Conservation (phyloP, 64 coral and sea anemone species). For the Porites lutea region DNA sequence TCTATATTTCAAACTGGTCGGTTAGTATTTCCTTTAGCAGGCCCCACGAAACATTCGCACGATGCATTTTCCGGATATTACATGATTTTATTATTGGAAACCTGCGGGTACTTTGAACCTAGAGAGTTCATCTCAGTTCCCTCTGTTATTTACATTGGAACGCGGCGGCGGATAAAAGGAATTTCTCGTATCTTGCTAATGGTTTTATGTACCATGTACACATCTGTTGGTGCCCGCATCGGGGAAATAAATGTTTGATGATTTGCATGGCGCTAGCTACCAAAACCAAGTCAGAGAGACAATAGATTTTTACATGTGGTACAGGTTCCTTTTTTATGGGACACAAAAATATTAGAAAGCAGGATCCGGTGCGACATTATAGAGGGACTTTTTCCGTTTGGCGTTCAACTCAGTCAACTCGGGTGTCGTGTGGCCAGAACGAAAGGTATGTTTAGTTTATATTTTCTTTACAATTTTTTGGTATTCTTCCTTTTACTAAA, state of each 20-base stretch:
- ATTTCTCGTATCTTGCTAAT: neutral
- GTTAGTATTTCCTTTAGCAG: too few species aligned
- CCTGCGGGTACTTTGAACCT: too few species aligned
- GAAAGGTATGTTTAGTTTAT: neutral
- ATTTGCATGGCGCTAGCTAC: slow-evolving; percentile 17
- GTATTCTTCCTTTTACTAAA: too few species aligned
- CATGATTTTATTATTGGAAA: too few species aligned
- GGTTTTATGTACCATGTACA: neutral
- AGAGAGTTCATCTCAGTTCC: too few species aligned
- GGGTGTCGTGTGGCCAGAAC: neutral
- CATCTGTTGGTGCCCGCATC: neutral
- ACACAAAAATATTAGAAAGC: neutral
- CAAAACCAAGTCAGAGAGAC: neutral
- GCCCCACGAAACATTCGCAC: too few species aligned
- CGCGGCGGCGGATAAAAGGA: neutral
- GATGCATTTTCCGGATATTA: too few species aligned
- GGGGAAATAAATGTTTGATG: slow-evolving; percentile 29
- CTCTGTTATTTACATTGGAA: too few species aligned
- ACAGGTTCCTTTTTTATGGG: neutral
- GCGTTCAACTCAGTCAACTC: neutral
- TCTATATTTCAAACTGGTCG: too few species aligned
- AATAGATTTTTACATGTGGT: slow-evolving; percentile 13
- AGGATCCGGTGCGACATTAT: slow-evolving; percentile 3
- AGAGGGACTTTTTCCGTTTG: neutral
- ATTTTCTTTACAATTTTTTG: neutral